Base-by-base conservation (phyloP, 2,888 invertebrate genomes). In the Dasypolia templi region DNA sequence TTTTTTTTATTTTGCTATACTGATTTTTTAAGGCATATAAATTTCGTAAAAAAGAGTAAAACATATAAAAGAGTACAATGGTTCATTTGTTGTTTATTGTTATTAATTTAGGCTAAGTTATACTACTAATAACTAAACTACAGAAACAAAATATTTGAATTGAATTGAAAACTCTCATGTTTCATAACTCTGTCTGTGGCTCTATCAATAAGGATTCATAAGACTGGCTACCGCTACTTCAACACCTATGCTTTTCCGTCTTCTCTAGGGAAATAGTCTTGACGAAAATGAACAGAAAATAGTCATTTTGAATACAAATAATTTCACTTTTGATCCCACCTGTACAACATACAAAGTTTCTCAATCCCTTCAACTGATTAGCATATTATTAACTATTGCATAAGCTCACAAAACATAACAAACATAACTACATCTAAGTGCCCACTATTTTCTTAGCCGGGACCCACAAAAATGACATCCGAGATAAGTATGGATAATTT, bases 301-400 rank as follows among this genome's bases (percentile, higher is more conserved):
- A n/a, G n/a, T n/a, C n/a, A n/a, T n/a, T n/a, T n/a, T 19, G 46
- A 46, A 19, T 19, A 46, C 49, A 11, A 22, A 58, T 32, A 58
- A 11, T n/a, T 32, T 6, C n/a, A 51, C 51, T 51, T 64, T 35
- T 64, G n/a, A 1, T 35, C 12, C 3, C 32, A 51, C n/a, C 64
- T 3, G 51, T 64, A 64, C 64, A 35, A 12, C 3, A 35, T 35
- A 49, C 53, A 62, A 46, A 58, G 82, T 90, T 90, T 86, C 87
- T 71, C 85, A 89, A 89, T 82, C 74, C 75, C 6, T n/a, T 17
- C 73, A 79, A 76, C 85, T 86, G 85, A 90, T 91, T 90, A 90
- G 84, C 89, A 91, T 91, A 88, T 87, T 89, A 91, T 87, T 85
- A 85, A 82, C 81, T 79, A 87, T 91, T 91, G 87, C 89, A 51